These are phyloP conservation scores for Baryphthengus martii DNA, from an alignment of 2,113 vertebrate genomes.

Conservation along the genomic window DNA sequence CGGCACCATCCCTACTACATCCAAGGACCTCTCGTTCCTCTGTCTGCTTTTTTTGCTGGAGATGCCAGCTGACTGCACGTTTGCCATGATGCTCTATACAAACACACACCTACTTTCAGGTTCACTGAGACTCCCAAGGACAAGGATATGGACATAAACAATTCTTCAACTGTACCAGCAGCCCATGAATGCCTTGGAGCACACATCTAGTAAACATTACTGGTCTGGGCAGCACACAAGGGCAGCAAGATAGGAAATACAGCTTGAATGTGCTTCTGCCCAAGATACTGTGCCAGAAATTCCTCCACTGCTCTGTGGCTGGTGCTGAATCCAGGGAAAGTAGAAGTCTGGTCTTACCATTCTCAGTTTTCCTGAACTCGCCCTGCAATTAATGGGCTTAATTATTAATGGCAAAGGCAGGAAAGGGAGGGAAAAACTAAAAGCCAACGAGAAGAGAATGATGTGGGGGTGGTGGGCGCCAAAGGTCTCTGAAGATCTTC, in stretches of 20 bases:
- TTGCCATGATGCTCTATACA: neutral
- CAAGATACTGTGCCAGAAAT: neutral
- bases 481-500: conserved; percentile 52
- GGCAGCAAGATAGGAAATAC: neutral
- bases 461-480: conserved; percentile 10
- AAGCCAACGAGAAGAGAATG: neutral
- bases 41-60: neutral
- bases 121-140: neutral
- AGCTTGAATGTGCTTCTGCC: neutral
- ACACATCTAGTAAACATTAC: neutral
- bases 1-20: neutral
- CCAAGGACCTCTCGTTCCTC: neutral
- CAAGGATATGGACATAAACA: neutral
- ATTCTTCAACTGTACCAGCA: neutral
- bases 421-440: conserved; percentile 9
- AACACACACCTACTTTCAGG: neutral
- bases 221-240: neutral
- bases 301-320: neutral
- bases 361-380: neutral
- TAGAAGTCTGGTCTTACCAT: neutral
- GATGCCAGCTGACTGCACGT: rapidly evolving
- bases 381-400: conserved; percentile 31
- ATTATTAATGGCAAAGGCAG: conserved; percentile 33
- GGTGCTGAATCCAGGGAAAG: neutral
- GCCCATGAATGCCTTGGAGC: neutral